Base-by-base conservation (phyloP, 1,140 invertebrate genomes). In the Teleopsis dalmanni region DNA sequence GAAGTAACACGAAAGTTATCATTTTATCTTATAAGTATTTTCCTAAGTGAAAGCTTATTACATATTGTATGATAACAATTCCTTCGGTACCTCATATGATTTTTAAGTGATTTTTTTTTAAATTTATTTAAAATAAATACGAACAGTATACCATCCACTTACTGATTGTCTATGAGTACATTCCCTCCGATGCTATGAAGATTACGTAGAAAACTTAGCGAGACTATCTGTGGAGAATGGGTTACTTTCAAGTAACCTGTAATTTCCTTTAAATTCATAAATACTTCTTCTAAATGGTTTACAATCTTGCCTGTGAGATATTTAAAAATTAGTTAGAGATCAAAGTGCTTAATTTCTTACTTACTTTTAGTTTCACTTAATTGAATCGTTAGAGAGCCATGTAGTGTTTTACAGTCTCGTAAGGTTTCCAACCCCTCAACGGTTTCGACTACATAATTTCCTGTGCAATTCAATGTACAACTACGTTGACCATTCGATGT, bases 181-280 rank as follows among this genome's bases (percentile, higher is more conserved):
- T 61, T 46, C 0, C 62, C 65, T 0, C 62, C 58, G 29, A 68
- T 65, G 11, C 56, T 50, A 29, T 65, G 51, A 18, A 68, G 38
- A 11, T 77, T 84, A 52, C 78, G 79, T 10, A 92, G 70, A 63
- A 91, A 90, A 50, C 84, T 78, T 0, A 92, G 65, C 0, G 87
- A 88, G n/a, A 88, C 74, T 0, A 93, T 60, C 1, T 86, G 81
- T 51, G 81, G 82, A 22, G 87, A 88, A 14, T 86, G 75, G 4
- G 83, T 76, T 14, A 95, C 76, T 63, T 88, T 87, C 2, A 94
- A 64, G 60, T 84, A 90, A 9, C 83, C 84, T 18, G 79, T 79
- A 26, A 94, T 88, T 63, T 85, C 83, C 59, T 85, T 81, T 29
- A 94, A 81, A 59, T 75, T 76, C 23, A 73, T 80, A 36, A 94